A percentile compares a stretch with the other conserved stretches of the same genome.
phyloP scores from a whole-genome alignment of 2,888 invertebrate genomes.

The Phrixothrix hirtus region DNA sequence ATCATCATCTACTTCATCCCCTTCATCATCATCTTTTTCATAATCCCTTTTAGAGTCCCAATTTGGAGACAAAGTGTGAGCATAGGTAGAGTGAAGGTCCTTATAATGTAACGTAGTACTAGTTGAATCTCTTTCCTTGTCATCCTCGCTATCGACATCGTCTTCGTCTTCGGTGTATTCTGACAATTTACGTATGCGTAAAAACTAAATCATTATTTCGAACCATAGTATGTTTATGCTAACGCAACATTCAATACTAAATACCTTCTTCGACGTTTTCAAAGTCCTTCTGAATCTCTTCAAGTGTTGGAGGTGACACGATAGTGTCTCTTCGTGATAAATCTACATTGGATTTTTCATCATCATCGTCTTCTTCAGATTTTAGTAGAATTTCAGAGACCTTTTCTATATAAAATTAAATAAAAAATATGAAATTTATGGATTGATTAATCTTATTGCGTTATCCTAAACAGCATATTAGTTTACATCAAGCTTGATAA shows the following conservation, averaged over 20 bases:
- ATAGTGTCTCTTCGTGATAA: conserved; percentile 57
- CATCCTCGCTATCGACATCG: conserved; percentile 48
- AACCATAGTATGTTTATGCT: conserved; percentile 7
- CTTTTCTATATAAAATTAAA: conserved; percentile 4
- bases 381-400: not conserved
- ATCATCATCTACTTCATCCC: conserved; percentile 50
- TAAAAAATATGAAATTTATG: not conserved
- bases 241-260: conserved; percentile 13
- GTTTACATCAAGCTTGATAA: too few species aligned
- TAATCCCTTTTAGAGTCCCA: conserved; percentile 45
- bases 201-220: conserved; percentile 20
- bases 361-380: conserved; percentile 1
- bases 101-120: conserved; percentile 42
- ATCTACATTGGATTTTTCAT: conserved; percentile 41
- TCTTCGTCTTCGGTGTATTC: conserved; percentile 54
- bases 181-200: conserved; percentile 30
- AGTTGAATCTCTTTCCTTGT: conserved; percentile 19
- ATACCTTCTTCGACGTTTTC: conserved; percentile 51
- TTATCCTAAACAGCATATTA: too few species aligned
- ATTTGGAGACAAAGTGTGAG: conserved; percentile 48
- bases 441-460: too few species aligned
- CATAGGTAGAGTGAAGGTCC: conserved; percentile 50
- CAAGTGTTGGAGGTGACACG: conserved; percentile 52
- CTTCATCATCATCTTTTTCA: conserved; percentile 54
- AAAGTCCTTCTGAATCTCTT: conserved; percentile 50